phyloP scores from a whole-genome alignment of 2,113 vertebrate genomes.

The Mystacornis crossleyi region DNA sequence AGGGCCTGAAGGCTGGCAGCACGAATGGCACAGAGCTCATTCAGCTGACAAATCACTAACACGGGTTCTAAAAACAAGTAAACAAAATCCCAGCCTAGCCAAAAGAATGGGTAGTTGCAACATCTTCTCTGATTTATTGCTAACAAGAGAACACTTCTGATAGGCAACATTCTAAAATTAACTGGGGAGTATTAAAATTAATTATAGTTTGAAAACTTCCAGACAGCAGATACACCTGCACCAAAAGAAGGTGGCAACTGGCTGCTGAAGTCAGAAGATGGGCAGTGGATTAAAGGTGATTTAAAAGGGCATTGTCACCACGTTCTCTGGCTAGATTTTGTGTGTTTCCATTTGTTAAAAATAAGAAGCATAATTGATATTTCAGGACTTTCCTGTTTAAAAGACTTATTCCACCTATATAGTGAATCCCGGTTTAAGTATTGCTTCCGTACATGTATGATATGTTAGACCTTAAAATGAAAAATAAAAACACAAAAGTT shows the following conservation, averaged over 20 bases:
- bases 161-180: not conserved
- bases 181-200: not conserved
- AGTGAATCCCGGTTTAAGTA: not conserved
- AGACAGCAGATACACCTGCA: not conserved
- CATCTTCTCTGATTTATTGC: not conserved
- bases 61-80: not conserved
- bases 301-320: not conserved
- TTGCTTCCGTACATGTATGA: rapidly evolving
- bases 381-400: not conserved
- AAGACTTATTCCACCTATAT: not conserved
- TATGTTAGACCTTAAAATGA: not conserved
- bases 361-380: not conserved
- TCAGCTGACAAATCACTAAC: not conserved
- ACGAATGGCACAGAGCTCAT: not conserved
- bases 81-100: not conserved
- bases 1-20: not conserved
- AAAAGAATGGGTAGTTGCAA: not conserved
- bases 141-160: not conserved
- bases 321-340: not conserved
- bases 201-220: not conserved
- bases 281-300: not conserved
- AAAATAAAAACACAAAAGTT: not conserved
- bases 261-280: not conserved
- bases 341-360: not conserved
- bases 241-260: not conserved